Evolutionary conservation across 1,140 invertebrate genomes (phyloP).

Genomic region (Drosophila simulans): DNA sequence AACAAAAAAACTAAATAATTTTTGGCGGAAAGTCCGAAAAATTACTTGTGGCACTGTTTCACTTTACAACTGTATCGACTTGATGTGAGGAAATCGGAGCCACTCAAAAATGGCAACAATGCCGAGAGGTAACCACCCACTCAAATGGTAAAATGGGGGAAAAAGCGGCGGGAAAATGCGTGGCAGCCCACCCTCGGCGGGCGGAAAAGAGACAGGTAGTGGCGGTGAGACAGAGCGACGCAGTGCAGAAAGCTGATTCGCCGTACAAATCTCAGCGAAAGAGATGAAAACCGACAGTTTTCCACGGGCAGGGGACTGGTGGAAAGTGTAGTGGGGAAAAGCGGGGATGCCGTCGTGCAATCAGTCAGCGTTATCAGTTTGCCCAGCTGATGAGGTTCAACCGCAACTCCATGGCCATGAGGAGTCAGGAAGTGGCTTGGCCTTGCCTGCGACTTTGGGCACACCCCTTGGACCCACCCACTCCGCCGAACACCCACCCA

Average conservation of each 20-base stretch:
- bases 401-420: constrained; percentile 32
- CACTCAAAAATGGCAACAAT: constrained; percentile 53
- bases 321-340: no score
- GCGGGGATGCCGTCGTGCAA: constrained; percentile 1
- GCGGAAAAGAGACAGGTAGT: neutral
- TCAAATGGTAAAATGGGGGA: constrained; percentile 9
- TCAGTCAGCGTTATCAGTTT: constrained; percentile 42
- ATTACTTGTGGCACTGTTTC: constrained; percentile 11
- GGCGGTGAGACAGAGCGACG: neutral
- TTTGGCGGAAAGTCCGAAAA: no score
- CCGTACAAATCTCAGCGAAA: constrained; percentile 24
- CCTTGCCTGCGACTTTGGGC: constrained; percentile 24
- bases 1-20: neutral
- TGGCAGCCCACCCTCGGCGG: constrained; percentile 1
- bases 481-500: neutral
- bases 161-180: constrained; percentile 21
- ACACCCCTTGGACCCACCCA: constrained; percentile 2
- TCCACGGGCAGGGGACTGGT: neutral
- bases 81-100: constrained; percentile 56
- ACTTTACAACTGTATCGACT: constrained; percentile 25
- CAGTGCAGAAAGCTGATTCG: constrained; percentile 60
- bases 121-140: constrained; percentile 47
- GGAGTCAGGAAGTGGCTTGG: constrained; percentile 45
- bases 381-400: constrained; percentile 32
- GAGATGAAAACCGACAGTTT: constrained; percentile 1